These are phyloP conservation scores for Agrilus cyanescens DNA, from an alignment of 2,888 invertebrate species.

Conservation along the genomic window DNA sequence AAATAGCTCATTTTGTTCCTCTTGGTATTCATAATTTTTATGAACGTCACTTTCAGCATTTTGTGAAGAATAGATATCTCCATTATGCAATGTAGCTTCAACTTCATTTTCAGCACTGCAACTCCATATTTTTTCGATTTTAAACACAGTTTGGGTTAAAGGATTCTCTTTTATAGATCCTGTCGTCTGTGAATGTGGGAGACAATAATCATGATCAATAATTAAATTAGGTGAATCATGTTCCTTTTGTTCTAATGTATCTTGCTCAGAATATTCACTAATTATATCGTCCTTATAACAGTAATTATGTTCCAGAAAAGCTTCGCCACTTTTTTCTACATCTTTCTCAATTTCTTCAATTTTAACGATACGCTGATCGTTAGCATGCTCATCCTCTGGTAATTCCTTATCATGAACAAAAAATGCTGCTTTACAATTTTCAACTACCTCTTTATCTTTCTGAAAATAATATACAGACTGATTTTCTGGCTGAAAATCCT, in stretches of 20 bases:
- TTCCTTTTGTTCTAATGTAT: no score
- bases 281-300: neutral
- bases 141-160: neutral
- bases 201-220: neutral
- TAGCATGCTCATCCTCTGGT: conserved; percentile 2
- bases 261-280: no score
- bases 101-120: no score
- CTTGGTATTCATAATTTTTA: no score
- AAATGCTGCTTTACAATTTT: no score
- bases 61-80: no score
- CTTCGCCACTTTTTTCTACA: conserved; percentile 3
- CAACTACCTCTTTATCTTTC: no score
- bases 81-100: no score
- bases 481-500: no score
- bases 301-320: neutral
- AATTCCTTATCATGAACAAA: conserved; percentile 3
- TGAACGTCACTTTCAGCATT: no score
- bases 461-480: no score
- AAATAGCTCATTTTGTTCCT: no score
- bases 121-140: neutral
- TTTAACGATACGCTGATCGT: conserved; percentile 3
- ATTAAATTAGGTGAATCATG: neutral
- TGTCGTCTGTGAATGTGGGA: neutral
- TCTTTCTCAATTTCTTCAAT: conserved; percentile 3
- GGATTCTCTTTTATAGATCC: neutral